phyloP scores from a whole-genome alignment of 2,888 invertebrate species.

The Achlya flavicornis region DNA sequence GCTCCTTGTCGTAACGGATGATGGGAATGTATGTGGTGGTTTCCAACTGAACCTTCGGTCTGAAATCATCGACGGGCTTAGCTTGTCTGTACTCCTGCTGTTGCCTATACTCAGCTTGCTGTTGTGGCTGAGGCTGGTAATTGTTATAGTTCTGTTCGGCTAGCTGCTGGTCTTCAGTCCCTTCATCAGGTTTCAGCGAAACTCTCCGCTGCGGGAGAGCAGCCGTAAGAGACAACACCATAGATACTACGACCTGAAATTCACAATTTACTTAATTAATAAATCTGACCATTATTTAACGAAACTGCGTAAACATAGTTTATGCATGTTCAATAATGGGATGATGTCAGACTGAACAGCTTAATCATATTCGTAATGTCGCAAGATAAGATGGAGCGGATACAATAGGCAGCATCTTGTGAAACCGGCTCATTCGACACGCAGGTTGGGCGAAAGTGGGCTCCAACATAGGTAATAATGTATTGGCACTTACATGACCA shows the following conservation, averaged over 20 bases:
- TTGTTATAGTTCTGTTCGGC: conserved; percentile 73
- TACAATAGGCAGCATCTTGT: conserved; percentile 77
- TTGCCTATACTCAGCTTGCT: too few species aligned
- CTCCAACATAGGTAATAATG: conserved; percentile 54
- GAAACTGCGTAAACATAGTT: conserved; percentile 12
- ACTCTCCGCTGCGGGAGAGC: conserved; percentile 77
- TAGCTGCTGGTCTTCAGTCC: conserved; percentile 60
- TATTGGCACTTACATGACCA: conserved; percentile 64
- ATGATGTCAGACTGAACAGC: conserved; percentile 73
- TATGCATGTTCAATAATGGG: conserved; percentile 43
- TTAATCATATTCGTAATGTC: conserved; percentile 79
- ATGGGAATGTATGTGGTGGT: conserved; percentile 92
- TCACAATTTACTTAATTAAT: conserved; percentile 10
- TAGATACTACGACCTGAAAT: conserved; percentile 70
- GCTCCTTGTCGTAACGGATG: conserved; percentile 91
- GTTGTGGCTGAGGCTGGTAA: conserved; percentile 48
- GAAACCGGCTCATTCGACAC: conserved; percentile 75
- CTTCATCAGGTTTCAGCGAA: conserved; percentile 58
- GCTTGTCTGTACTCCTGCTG: conserved; percentile 65
- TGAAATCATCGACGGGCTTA: conserved; percentile 73
- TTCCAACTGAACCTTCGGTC: conserved; percentile 73
- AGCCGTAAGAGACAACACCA: conserved; percentile 65
- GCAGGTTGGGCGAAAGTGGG: conserved; percentile 79
- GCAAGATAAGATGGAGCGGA: conserved; percentile 77
- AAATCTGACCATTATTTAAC: conserved; percentile 10